phyloP scores from a whole-genome alignment of 2,113 vertebrate species.

The Scomber japonicus region DNA sequence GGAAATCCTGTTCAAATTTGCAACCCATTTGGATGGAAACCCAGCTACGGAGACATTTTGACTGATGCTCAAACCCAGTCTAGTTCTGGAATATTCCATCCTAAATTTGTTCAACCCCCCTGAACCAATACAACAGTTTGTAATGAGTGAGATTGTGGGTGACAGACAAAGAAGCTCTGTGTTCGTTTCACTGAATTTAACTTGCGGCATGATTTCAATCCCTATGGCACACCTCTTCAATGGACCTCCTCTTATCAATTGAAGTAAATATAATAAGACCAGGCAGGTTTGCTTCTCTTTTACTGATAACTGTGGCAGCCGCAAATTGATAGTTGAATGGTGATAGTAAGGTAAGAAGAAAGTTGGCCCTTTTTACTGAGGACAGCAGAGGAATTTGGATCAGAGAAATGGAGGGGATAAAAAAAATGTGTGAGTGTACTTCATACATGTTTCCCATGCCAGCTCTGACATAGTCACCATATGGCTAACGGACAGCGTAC shows the following conservation, averaged over 20 bases:
- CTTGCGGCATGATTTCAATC: too few relatives aligned
- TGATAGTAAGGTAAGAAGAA: neutral
- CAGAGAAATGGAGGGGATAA: neutral
- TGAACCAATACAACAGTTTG: too few relatives aligned
- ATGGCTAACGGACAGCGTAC: constrained; percentile 28
- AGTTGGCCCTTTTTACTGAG: neutral
- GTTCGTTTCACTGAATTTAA: too few relatives aligned
- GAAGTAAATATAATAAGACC: neutral
- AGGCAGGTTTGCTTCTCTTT: neutral
- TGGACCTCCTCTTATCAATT: too few relatives aligned
- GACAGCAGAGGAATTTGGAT: neutral
- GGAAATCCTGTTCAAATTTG: too few relatives aligned
- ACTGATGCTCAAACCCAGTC: neutral
- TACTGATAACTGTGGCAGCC: neutral
- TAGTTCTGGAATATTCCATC: neutral
- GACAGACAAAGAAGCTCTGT: too few relatives aligned
- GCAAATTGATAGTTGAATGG: neutral
- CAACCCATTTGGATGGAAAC: too few relatives aligned
- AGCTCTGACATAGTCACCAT: constrained; percentile 44
- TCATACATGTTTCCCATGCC: constrained; percentile 43
- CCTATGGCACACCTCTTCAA: neutral
- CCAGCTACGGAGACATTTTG: too few relatives aligned
- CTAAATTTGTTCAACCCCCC: too few relatives aligned
- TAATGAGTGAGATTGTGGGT: too few relatives aligned
- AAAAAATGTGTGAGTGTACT: constrained; percentile 11